phyloP scores from a whole-genome alignment of 1,140 invertebrate genomes.

The Euwallacea fornicatus region DNA sequence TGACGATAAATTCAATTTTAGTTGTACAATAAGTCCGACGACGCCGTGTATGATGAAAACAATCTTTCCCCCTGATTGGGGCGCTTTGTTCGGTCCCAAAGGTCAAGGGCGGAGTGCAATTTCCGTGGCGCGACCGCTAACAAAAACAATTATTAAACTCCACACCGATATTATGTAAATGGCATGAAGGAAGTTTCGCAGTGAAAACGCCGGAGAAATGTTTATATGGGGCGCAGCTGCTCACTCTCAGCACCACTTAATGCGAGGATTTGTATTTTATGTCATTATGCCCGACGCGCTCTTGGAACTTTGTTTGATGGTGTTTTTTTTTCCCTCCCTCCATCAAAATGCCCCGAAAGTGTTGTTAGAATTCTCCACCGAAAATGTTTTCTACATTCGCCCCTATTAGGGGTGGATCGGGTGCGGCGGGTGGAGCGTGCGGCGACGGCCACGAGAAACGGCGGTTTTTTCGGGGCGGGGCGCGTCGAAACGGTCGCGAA shows the following conservation, averaged over 20 bases:
- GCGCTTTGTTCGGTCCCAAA: not conserved
- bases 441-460: not conserved
- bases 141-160: conserved; percentile 23
- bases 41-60: not conserved
- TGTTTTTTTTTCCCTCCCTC: not conserved
- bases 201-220: conserved; percentile 23
- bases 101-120: not conserved
- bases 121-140: not conserved
- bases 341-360: not conserved
- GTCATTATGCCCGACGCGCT: not conserved
- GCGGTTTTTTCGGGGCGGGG: not conserved
- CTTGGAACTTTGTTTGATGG: not conserved
- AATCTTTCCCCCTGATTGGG: not conserved
- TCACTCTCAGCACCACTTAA: conserved; percentile 23
- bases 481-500: too few relatives aligned
- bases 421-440: not conserved
- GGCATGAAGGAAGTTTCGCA: conserved; percentile 26
- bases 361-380: not conserved
- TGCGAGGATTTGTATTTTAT: conserved; percentile 19
- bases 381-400: not conserved
- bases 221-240: conserved; percentile 25
- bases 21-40: not conserved
- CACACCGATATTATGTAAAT: conserved; percentile 27
- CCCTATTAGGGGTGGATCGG: not conserved
- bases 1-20: conserved; percentile 3